Evolutionary conservation across 2,888 invertebrate genomes (phyloP), one percentile per base, ranked within the genome.

Genomic region (Acanthosepion lycidas): DNA sequence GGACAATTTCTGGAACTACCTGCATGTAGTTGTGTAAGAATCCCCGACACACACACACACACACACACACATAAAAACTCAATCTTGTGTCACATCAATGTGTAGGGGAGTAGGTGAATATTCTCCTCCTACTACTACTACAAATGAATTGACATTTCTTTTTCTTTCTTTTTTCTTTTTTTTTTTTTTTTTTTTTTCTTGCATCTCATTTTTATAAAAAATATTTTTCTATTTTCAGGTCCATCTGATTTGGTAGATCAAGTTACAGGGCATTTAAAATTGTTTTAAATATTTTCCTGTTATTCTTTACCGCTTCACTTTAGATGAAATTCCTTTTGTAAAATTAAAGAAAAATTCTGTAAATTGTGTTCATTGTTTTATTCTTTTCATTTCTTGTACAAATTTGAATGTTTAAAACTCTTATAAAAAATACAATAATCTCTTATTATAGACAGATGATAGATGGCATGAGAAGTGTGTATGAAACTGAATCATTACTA

Each of bases 221-320:
- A 42, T 53, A 95, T 94, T 94, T 94, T 94, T 59, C 23, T 59
- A 23, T 91, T 96, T 97, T 94, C 96, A 97, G 97, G 98, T 8
- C 98, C 98, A 91, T 98, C 98, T 96, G 98, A 98, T 96, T 97
- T 98, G 93, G 98, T 99, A 96, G 98, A 99, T 97, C 97, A 98
- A 98, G 98, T 99, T 91, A 99, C 99, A 48, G 99, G 99, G 94
- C 98, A 99, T 97, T 98, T 99, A 95, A 99, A 99, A 97, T 98
- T 99, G 94, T 98, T 98, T 97, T 99, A 96, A 96, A 33, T 94
- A 18, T 53, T 42, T 42, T n/a, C n/a, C n/a, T 18, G 15, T 6
- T 33, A 20, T 55, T 94, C 26, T 28, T 9, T 8, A 23, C n/a
- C 33, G 8, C 8, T 93, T 23, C 12, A 15, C 20, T n/a, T 9